A percentile compares a stretch with the other conserved stretches of the same genome.
phyloP scores from a whole-genome alignment of 2,888 invertebrate genomes.

The Tipula vernalis region DNA sequence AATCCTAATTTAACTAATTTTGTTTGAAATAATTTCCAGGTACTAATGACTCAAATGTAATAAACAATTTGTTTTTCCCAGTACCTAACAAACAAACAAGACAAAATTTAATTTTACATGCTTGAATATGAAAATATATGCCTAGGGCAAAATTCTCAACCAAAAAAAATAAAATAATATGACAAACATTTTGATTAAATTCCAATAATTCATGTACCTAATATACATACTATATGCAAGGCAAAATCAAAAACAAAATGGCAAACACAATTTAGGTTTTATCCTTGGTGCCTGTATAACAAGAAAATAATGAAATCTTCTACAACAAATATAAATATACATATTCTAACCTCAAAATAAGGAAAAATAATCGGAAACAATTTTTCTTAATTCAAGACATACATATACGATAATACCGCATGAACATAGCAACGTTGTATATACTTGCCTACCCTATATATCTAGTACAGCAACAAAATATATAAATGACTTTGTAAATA shows the following conservation, averaged over 20 bases:
- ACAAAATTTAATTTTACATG: background rate
- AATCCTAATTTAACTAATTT: background rate
- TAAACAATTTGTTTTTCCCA: background rate
- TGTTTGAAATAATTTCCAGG: background rate
- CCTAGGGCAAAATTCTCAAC: background rate
- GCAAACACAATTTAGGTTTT: background rate
- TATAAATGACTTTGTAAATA: background rate
- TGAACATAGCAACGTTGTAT: too few species aligned
- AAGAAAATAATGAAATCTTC: background rate
- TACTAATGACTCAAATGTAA: background rate
- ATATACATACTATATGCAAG: background rate
- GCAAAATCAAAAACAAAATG: background rate
- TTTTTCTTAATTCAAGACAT: background rate
- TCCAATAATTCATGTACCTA: background rate
- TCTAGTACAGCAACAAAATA: background rate
- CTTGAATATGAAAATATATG: background rate
- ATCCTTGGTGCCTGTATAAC: background rate
- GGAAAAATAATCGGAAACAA: constrained; percentile 4
- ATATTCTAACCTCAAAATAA: background rate
- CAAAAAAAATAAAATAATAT: background rate
- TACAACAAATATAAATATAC: background rate
- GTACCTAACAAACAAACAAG: background rate
- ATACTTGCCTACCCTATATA: background rate
- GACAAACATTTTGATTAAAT: background rate
- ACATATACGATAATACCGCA: background rate